Conservation (phyloP, 2,113 vertebrate species). For the Meriones unguiculatus region DNA sequence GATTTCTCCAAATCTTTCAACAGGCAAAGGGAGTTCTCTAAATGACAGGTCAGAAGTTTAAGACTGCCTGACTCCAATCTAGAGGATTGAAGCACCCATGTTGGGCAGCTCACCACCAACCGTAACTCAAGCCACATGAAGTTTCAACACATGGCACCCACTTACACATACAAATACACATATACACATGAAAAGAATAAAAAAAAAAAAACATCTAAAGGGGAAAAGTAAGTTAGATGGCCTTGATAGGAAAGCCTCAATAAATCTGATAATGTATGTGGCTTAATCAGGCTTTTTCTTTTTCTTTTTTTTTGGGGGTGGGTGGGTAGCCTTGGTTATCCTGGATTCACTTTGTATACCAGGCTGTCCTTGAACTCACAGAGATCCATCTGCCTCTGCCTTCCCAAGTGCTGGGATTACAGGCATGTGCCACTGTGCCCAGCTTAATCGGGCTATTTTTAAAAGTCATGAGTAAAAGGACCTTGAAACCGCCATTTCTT, state of each 20-base stretch:
- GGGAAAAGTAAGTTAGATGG: not conserved
- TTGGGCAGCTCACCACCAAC: not conserved
- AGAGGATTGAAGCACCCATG: not conserved
- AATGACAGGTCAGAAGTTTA: not conserved
- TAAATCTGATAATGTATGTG: not conserved
- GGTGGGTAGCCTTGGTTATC: too few species aligned
- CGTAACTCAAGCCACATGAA: not conserved
- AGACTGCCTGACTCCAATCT: not conserved
- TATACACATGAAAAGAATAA: not conserved
- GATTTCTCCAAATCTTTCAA: not conserved
- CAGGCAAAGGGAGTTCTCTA: too few species aligned
- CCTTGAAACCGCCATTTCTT: constrained; percentile 37
- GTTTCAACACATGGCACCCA: not conserved
- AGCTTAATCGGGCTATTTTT: not conserved
- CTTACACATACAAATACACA: not conserved
- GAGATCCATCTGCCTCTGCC: too few species aligned
- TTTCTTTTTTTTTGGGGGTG: too few species aligned
- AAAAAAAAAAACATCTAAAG: not conserved
- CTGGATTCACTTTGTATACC: too few species aligned
- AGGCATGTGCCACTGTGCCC: too few species aligned
- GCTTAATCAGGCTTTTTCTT: not conserved
- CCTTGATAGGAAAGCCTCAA: not conserved
- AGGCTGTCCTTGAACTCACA: too few species aligned
- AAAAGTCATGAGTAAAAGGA: not conserved
- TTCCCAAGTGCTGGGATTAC: too few species aligned